A percentile compares a stretch with the other conserved stretches of the same genome.
Conservation (phyloP, 1,140 invertebrate species). For the Zaprionus davidi region DNA sequence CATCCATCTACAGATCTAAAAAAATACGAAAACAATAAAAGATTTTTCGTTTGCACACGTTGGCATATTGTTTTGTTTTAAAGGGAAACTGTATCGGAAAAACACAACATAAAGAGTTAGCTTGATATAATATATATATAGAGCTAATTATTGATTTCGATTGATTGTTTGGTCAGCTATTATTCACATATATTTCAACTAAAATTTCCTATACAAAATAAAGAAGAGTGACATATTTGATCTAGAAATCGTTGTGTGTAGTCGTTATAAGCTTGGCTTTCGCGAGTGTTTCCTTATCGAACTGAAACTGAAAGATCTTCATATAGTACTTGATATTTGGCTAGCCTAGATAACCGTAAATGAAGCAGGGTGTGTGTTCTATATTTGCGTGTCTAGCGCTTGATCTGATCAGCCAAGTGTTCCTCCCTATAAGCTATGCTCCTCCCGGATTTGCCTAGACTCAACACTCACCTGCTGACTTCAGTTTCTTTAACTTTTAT, state of each 20-base stretch:
- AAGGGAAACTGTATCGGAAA: conserved; percentile 1
- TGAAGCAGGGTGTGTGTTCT: neutral
- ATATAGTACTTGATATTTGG: conserved; percentile 30
- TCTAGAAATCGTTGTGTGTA: conserved; percentile 56
- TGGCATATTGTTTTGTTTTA: neutral
- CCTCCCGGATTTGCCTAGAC: conserved; percentile 1
- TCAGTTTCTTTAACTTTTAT: conserved; percentile 22
- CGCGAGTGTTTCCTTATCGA: conserved; percentile 61
- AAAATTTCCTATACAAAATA: conserved; percentile 30
- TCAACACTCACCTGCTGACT: conserved; percentile 38
- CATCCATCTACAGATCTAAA: conserved; percentile 14
- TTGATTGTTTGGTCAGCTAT: conserved; percentile 59
- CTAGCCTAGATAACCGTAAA: conserved; percentile 35
- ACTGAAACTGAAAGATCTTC: conserved; percentile 43
- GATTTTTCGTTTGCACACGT: conserved; percentile 2
- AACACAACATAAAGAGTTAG: conserved; percentile 9
- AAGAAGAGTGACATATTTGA: conserved; percentile 21
- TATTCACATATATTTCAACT: conserved; percentile 33
- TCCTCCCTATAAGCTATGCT: neutral
- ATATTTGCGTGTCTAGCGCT: conserved; percentile 1
- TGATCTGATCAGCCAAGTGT: conserved; percentile 4
- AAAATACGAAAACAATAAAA: conserved; percentile 10
- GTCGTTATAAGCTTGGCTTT: conserved; percentile 74
- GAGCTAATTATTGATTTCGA: conserved; percentile 32
- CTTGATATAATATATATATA: neutral